Conservation (phyloP, 2,888 invertebrate genomes). For the Tiliacea aurago region DNA sequence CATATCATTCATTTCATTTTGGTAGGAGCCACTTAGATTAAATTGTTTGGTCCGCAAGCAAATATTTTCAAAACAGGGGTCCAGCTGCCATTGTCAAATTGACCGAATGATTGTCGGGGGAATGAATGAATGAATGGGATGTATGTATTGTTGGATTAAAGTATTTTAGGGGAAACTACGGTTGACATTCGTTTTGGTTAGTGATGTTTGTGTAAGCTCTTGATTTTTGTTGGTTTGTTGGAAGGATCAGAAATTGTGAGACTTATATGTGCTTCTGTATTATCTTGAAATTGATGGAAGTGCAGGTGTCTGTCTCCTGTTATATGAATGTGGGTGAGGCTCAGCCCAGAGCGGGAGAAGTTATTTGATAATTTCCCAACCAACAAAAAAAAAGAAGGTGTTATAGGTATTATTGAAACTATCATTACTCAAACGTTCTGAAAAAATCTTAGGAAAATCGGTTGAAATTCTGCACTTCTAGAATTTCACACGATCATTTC, state of each 20-base stretch:
- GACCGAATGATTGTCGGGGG: conserved; percentile 86
- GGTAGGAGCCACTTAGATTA: conserved; percentile 81
- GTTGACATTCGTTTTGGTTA: conserved; percentile 33
- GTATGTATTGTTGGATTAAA: conserved; percentile 66
- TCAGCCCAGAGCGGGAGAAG: too few relatives aligned
- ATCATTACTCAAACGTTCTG: neutral
- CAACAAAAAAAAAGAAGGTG: too few relatives aligned
- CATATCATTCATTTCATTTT: conserved; percentile 77
- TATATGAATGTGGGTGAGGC: too few relatives aligned
- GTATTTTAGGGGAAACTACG: conserved; percentile 60
- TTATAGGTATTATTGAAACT: neutral
- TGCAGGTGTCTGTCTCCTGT: too few relatives aligned
- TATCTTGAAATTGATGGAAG: too few relatives aligned
- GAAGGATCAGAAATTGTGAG: neutral
- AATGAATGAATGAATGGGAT: conserved; percentile 70
- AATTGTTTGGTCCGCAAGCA: conserved; percentile 85
- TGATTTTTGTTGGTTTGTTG: conserved; percentile 21
- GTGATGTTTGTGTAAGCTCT: conserved; percentile 30
- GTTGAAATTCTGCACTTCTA: neutral
- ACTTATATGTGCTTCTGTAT: too few relatives aligned
- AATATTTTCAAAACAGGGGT: conserved; percentile 89
- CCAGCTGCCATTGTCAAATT: conserved; percentile 86
- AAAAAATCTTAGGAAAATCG: neutral
- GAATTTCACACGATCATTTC: neutral
- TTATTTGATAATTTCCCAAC: too few relatives aligned